Base-by-base conservation (phyloP, 2,888 invertebrate genomes). In the Andrena flavipes region DNA sequence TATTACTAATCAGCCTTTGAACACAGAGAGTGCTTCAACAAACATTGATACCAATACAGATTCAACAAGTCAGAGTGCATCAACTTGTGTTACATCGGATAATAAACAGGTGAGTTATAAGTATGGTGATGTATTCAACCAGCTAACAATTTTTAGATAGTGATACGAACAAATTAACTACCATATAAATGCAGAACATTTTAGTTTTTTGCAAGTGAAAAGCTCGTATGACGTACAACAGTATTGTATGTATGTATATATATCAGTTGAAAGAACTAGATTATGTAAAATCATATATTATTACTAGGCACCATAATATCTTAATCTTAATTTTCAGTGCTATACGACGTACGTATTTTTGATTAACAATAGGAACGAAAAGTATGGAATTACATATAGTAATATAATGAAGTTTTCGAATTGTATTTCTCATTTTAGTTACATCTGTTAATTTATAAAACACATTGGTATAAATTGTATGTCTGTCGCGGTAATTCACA, bases 41-140 rank as follows among this genome's bases (percentile, higher is more conserved):
- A 87, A 75, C 65, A 69, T 76, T 35, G 86, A 89, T 63, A 69
- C 63, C 35, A 68, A 69, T 75, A 62, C 77, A 81, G 90, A 87
- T 84, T 64, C 80, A 51, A 84, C 84, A 60, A 86, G 56, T 76
- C 89, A 87, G 77, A 84, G 76, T 84, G 69, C 87, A 63, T 67
- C 84, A 51, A 65, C 81, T 83, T 84, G 78, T 63, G 76, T 82
- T 74, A 78, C 77, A 73, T 84, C 83, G 70, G 91, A 91, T 75
- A 90, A 76, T 74, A 91, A 91, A 65, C 91, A 91, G 91, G 91
- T 91, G 87, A 91, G 91, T 76, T 71, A 20, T 64, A 42, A 23
- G 33, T 54, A 23, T 26, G 16, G 1, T 5, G 26, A 33, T 54
- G 10, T n/a, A 10, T 16, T 16, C 8, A n/a, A 26, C 48, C 3